These are phyloP conservation scores for Myotis findleyi DNA, from an alignment of 2,797 vertebrate species.

Conservation along the genomic window DNA sequence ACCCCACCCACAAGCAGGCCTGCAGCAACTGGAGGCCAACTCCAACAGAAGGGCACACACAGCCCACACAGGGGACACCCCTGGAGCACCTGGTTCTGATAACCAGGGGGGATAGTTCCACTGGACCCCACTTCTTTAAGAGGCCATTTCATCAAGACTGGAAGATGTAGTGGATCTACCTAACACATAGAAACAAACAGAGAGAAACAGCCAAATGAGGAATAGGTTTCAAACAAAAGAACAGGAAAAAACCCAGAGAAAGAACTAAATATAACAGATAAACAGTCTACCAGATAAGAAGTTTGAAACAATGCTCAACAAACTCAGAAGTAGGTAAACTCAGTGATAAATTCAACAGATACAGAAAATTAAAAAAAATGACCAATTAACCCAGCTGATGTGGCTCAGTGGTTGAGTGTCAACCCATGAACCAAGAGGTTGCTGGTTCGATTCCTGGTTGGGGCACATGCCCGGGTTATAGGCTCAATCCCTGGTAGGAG, in stretches of 20 bases:
- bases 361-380: neutral
- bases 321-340: neutral
- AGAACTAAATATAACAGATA: neutral
- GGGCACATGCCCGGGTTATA: too few relatives aligned
- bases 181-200: neutral
- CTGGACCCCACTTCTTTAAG: neutral
- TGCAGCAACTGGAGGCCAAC: neutral
- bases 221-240: neutral
- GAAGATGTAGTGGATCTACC: neutral
- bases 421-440: too few relatives aligned
- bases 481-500: too few relatives aligned
- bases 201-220: neutral
- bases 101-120: neutral
- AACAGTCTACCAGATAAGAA: neutral
- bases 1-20: neutral
- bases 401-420: too few relatives aligned
- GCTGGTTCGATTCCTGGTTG: too few relatives aligned
- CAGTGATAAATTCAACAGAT: neutral
- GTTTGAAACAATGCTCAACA: neutral
- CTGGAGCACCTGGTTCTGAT: neutral
- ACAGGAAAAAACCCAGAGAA: neutral
- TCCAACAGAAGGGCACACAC: neutral
- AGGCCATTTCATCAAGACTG: neutral
- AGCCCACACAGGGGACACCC: neutral
- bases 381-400: too few relatives aligned